Base-by-base conservation (phyloP, 2,888 invertebrate species). In the Callyntrura sp. region DNA sequence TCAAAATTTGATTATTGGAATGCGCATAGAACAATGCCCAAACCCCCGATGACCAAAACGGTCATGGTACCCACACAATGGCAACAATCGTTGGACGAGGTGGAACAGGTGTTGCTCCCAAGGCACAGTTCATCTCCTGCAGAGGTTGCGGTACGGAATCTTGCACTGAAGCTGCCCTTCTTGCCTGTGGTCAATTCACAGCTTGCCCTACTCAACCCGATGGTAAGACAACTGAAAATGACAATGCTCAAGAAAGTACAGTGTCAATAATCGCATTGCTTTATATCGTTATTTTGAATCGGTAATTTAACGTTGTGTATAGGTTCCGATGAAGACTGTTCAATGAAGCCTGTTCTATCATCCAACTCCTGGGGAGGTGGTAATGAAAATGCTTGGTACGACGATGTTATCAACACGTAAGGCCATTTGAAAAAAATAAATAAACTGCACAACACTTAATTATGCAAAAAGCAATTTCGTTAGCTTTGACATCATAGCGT, bases 61-160 rank as follows among this genome's bases (percentile, higher is more conserved):
- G 78, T 11, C 78, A 78, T 48, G 76, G 90, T 51, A 85, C 91
- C 23, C 91, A 91, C 87, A 76, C 65, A 5, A 90, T 87, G 89
- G 90, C 90, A 70, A 73, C 86, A 5, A 90, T 91, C 14, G 83
- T 57, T 28, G 90, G 90, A 57, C 51, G 20, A 14, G 55, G 62
- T 43, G 90, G 90, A 20, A 90, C 90, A 48, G 91, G 91, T 17
- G 91, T 91, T 9, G 90, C 89, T 0, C 90, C 91, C 0, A 60
- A 60, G 12, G 57, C 78, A 1, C 76, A 43, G 0, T 85, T 62
- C 82, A 82, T 82, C 2, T 82, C 85, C 9, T 90, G 85, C 28
- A 84, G 45, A 28, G 85, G 84, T 4, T 85, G 82, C 17, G 12
- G n/a, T 25, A 9, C n/a, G 12, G n/a, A 11, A 35, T 4, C 35